Base-by-base conservation (phyloP, 2,888 invertebrate species). In the Gerris lacustris region DNA sequence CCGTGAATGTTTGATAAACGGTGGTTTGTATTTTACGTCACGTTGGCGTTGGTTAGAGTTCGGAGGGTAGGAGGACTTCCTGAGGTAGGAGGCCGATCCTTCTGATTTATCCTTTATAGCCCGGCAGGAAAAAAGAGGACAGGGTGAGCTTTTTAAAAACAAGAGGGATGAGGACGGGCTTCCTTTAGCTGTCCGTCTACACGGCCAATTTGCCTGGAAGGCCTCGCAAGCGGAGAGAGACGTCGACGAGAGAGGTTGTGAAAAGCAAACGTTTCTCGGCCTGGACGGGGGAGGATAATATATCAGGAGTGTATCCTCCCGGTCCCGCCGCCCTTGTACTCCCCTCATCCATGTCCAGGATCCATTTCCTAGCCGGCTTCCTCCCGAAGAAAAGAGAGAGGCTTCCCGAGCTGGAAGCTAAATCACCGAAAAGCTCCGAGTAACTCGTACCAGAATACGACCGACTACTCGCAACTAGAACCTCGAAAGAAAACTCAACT, bases 321-420 rank as follows among this genome's bases (percentile, higher is more conserved):
- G 31, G 31, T 31, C 31, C 31, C 31, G 31, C 31, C 31, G 31
- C 2, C 31, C 55, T 15, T 5, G 15, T 11, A 15, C 15, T 55
- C 55, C 15, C 15, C 15, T 55, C 55, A 55, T 55, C 55, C 55
- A 11, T 55, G 55, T 55, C 15, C 55, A 55, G 55, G 15, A 55
- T 55, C 55, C 55, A 55, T 55, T 55, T 55, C 55, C 55, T 55
- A 55, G 15, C 55, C 55, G 55, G 55, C 15, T 55, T 55, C 55
- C 55, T 55, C 55, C 15, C 15, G 15, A 55, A 55, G 55, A 55
- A 55, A 31, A 31, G 31, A 31, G 31, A 31, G 31, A 31, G 31
- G 31, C 31, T 31, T 55, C 11, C 55, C 55, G 15, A 11, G 55
- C 11, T 11, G 15, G 2, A 55, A 55, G 5, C 55, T 55, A 55